Evolutionary conservation across 1,140 invertebrate genomes (phyloP).

Genomic region (Idris sp.): DNA sequence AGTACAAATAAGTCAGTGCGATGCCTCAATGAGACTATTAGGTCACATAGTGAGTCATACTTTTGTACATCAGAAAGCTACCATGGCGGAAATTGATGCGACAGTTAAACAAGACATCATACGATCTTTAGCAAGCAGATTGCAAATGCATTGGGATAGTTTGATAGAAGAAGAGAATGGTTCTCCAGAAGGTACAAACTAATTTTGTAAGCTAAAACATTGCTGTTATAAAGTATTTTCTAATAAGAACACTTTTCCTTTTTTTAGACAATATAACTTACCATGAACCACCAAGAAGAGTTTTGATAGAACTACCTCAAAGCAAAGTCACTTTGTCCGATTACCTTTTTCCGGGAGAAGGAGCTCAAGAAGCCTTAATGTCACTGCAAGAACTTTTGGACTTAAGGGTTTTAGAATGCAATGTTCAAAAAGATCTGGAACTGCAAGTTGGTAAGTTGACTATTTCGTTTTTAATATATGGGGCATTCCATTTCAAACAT

Average conservation of each 20-base stretch:
- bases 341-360: conserved; percentile 91
- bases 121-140: conserved; percentile 85
- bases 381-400: conserved; percentile 87
- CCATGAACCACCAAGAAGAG: conserved; percentile 88
- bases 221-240: too few relatives aligned
- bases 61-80: conserved; percentile 85
- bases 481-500: too few relatives aligned
- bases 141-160: conserved; percentile 92
- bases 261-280: conserved; percentile 82
- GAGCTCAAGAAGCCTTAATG: conserved; percentile 84
- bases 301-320: conserved; percentile 83
- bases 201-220: too few relatives aligned
- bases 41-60: conserved; percentile 85
- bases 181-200: conserved; percentile 82
- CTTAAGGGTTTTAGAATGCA: conserved; percentile 82
- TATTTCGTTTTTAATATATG: too few relatives aligned
- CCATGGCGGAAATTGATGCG: conserved; percentile 81
- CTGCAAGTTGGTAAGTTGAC: conserved; percentile 80
- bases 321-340: conserved; percentile 86
- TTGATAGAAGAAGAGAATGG: conserved; percentile 87
- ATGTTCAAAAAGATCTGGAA: conserved; percentile 84
- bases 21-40: conserved; percentile 79
- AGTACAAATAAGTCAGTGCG: conserved; percentile 62
- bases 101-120: conserved; percentile 88
- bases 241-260: too few relatives aligned